Percentiles rank a stretch among this genome's conserved stretches.
These are phyloP conservation scores for Drosophila nr. fundita DNA, from an alignment of 2,888 invertebrate species.

Conservation along the genomic window DNA sequence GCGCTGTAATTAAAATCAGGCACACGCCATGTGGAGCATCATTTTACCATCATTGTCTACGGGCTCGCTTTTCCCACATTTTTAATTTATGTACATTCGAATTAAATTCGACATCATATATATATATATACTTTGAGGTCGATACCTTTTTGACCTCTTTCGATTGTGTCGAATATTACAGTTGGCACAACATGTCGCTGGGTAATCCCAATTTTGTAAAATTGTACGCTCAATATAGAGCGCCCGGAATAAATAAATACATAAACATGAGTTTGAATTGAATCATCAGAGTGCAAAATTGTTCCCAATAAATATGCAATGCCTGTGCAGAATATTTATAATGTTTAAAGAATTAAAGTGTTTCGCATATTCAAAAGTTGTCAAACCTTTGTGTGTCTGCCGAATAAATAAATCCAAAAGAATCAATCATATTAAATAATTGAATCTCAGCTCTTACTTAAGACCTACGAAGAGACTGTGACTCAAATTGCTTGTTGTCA, in stretches of 20 bases:
- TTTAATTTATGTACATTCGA: conserved; percentile 23
- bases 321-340: not conserved
- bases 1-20: conserved; percentile 28
- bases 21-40: conserved; percentile 7
- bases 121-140: conserved; percentile 10
- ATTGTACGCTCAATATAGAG: not conserved
- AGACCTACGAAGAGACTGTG: too few relatives aligned
- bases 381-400: not conserved
- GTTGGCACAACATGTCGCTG: conserved; percentile 1
- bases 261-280: not conserved
- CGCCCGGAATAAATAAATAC: not conserved
- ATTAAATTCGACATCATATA: conserved; percentile 23
- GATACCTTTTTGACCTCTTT: conserved; percentile 19
- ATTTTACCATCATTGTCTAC: conserved; percentile 1
- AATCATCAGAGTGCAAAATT: not conserved
- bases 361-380: not conserved
- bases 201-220: not conserved
- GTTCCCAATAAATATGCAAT: not conserved
- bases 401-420: not conserved
- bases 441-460: not conserved
- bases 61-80: not conserved
- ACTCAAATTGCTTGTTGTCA: not conserved
- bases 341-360: not conserved
- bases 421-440: not conserved
- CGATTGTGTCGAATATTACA: not conserved